Evolutionary conservation across 2,888 invertebrate genomes (phyloP).

Genomic region (Lithodes maja): DNA sequence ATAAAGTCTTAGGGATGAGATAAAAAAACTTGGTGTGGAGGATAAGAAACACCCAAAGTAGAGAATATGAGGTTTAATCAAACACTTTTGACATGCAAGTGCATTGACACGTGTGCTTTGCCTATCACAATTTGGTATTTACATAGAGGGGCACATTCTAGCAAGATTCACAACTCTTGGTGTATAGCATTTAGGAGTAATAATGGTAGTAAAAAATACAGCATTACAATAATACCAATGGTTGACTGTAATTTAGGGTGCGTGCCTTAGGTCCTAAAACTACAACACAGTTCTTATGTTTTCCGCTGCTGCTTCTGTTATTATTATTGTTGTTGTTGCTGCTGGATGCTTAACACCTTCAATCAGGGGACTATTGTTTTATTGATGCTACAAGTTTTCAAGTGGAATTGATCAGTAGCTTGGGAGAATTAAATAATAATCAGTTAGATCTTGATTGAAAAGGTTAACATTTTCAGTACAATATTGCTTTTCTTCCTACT

Average conservation of each 20-base stretch:
- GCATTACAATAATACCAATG: slow-evolving; percentile 59
- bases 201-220: slow-evolving; percentile 63
- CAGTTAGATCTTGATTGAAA: too few relatives aligned
- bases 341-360: neutral
- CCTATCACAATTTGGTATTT: slow-evolving; percentile 68
- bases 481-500: too few relatives aligned
- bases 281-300: slow-evolving; percentile 27
- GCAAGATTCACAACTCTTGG: slow-evolving; percentile 67
- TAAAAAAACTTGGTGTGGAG: neutral
- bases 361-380: neutral
- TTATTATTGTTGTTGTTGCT: neutral
- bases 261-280: neutral
- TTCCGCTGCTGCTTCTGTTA: neutral
- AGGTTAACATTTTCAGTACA: too few relatives aligned
- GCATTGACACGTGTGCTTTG: slow-evolving; percentile 66
- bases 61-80: slow-evolving; percentile 68
- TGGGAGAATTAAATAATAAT: too few relatives aligned
- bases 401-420: too few relatives aligned
- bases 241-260: slow-evolving; percentile 36
- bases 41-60: slow-evolving; percentile 40
- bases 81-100: slow-evolving; percentile 69
- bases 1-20: neutral
- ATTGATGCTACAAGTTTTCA: too few relatives aligned
- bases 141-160: slow-evolving; percentile 69
- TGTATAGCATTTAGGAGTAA: slow-evolving; percentile 51